These are phyloP conservation scores for Corticium candelabrum DNA, from an alignment of 37 sponge, comb jelly and placozoan genomes.

Conservation along the genomic window DNA sequence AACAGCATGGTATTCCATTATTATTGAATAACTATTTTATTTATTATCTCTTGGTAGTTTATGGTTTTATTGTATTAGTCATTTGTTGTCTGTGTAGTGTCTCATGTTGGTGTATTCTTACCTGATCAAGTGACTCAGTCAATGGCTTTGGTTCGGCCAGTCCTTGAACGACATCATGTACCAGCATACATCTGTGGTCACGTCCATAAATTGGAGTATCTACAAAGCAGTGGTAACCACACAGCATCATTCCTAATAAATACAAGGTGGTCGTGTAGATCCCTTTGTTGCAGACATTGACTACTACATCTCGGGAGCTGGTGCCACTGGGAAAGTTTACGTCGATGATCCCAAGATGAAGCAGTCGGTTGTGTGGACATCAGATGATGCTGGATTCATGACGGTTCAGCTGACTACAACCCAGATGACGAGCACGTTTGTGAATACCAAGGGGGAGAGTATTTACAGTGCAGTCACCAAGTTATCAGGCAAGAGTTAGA, in stretches of 20 bases:
- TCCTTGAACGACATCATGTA: slow-evolving; percentile 12
- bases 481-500: background rate
- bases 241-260: too few species aligned
- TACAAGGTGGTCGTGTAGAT: too few species aligned
- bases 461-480: background rate
- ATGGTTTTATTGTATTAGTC: too few species aligned
- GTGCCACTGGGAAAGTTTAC: slow-evolving; percentile 17
- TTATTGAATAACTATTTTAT: too few species aligned
- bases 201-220: slow-evolving; percentile 23
- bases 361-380: background rate
- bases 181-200: slow-evolving; percentile 24
- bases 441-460: slow-evolving; percentile 2
- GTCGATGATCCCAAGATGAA: slow-evolving; percentile 9
- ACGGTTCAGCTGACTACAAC: slow-evolving; percentile 5
- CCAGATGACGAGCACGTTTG: slow-evolving; percentile 14
- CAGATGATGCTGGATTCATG: slow-evolving; percentile 23
- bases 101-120: background rate
- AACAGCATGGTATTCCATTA: too few species aligned
- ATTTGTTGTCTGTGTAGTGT: background rate
- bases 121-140: background rate
- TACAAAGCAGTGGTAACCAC: background rate
- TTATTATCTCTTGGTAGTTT: too few species aligned
- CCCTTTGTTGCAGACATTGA: slow-evolving; percentile 12
- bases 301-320: slow-evolving; percentile 28
- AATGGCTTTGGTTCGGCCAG: slow-evolving; percentile 14